Evolutionary conservation across 2,113 vertebrate genomes (phyloP).

Genomic region (Gasterosteus aculeatus): DNA sequence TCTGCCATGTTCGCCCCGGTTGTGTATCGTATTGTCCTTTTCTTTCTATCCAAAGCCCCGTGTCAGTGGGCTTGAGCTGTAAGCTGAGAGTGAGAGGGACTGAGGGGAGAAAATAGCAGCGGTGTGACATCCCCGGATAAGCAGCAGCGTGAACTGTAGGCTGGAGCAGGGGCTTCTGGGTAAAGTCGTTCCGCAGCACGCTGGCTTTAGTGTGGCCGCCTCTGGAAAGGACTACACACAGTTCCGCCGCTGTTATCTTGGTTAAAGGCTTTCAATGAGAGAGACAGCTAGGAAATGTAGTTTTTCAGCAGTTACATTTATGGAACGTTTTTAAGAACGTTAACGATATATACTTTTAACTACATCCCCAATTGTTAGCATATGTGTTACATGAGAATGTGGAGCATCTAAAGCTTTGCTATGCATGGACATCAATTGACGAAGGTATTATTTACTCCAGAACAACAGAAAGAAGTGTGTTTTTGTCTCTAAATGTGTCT

Average conservation of each 20-base stretch:
- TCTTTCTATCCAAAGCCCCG: slow-evolving; percentile 79
- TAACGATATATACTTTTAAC: background rate
- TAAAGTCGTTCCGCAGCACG: slow-evolving; percentile 78
- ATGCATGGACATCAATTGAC: background rate
- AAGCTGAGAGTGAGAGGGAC: slow-evolving; percentile 80
- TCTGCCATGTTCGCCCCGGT: slow-evolving; percentile 87
- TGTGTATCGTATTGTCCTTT: slow-evolving; percentile 57
- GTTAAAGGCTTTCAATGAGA: slow-evolving; percentile 7
- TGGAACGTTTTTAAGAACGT: background rate
- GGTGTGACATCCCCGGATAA: slow-evolving; percentile 85
- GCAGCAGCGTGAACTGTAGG: slow-evolving; percentile 80
- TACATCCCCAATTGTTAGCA: background rate
- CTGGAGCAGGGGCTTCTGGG: slow-evolving; percentile 76
- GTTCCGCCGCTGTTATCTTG: slow-evolving; percentile 2
- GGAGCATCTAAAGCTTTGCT: background rate
- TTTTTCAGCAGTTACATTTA: slow-evolving; percentile 28
- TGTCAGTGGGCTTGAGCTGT: slow-evolving; percentile 86
- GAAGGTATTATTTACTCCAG: background rate
- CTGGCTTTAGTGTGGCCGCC: background rate
- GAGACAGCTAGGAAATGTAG: slow-evolving; percentile 62
- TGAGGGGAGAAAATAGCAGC: slow-evolving; percentile 81
- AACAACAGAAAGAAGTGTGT: background rate
- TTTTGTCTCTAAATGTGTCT: background rate
- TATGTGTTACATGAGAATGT: background rate
- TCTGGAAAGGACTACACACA: slow-evolving; percentile 71